A percentile compares a stretch with the other conserved stretches of the same genome.
Evolutionary conservation across 1,140 invertebrate species (phyloP).

Genomic region (Sipha flava): DNA sequence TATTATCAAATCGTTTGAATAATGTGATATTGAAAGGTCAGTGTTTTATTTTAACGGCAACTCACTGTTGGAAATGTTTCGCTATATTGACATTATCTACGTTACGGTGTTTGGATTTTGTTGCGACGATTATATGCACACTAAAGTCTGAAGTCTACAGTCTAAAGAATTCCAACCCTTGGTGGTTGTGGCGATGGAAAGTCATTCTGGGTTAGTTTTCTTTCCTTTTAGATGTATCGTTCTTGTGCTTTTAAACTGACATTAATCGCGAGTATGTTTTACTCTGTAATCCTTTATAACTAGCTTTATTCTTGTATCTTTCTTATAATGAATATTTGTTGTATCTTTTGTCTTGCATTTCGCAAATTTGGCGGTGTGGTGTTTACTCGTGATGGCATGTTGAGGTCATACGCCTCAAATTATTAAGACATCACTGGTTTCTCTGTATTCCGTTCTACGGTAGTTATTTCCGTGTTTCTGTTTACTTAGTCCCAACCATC

Average conservation of each 20-base stretch:
- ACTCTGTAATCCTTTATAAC: background rate
- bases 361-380: background rate
- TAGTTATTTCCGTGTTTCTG: background rate
- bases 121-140: background rate
- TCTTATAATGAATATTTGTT: background rate
- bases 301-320: background rate
- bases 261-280: background rate
- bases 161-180: background rate
- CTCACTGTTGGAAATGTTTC: background rate
- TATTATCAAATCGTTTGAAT: background rate
- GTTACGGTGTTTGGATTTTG: slow-evolving; percentile 23
- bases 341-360: background rate
- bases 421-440: background rate
- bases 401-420: background rate
- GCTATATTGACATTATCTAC: slow-evolving; percentile 10
- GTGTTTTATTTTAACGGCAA: background rate
- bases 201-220: background rate
- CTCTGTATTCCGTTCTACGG: background rate
- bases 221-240: background rate
- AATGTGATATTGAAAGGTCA: background rate
- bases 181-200: too few species aligned
- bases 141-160: too few species aligned
- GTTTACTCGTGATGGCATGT: background rate
- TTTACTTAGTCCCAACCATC: background rate
- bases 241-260: background rate